Conservation (phyloP, 2,888 invertebrate species). For the Argyresthia goedartella region DNA sequence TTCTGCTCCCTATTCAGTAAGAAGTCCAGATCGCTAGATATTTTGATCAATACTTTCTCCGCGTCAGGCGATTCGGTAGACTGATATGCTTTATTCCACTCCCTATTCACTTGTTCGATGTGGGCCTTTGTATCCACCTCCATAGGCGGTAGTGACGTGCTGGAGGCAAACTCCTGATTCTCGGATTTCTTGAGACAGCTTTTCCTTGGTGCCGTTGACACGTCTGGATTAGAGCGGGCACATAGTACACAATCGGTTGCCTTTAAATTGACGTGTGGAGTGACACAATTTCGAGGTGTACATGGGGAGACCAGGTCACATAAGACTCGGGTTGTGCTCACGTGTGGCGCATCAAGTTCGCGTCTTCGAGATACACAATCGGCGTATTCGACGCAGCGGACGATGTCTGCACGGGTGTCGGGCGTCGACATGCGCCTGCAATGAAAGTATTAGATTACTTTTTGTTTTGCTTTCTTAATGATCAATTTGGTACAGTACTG, state of each 20-base stretch:
- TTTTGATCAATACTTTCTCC: constrained; percentile 82
- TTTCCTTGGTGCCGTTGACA: too few relatives aligned
- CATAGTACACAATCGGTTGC: too few relatives aligned
- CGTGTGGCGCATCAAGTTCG: neutral
- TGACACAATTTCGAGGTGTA: neutral
- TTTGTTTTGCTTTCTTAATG: neutral
- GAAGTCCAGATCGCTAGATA: constrained; percentile 86
- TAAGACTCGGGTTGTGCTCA: neutral
- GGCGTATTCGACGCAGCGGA: constrained; percentile 57
- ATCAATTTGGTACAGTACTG: neutral
- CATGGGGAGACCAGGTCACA: neutral
- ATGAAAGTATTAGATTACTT: neutral
- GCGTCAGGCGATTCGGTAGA: constrained; percentile 36
- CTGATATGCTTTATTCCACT: constrained; percentile 49
- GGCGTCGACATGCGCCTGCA: constrained; percentile 40
- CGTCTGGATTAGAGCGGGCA: too few relatives aligned
- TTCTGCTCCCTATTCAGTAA: constrained; percentile 74
- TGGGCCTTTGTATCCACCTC: neutral
- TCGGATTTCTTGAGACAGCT: too few relatives aligned
- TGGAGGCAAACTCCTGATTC: too few relatives aligned
- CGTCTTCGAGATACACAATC: neutral
- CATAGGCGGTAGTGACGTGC: too few relatives aligned
- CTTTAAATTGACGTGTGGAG: too few relatives aligned
- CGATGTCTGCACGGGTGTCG: constrained; percentile 58
- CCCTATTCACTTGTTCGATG: constrained; percentile 46